Evolutionary conservation across 1,140 invertebrate genomes (phyloP), one percentile per base, ranked within the genome.

Genomic region (Drosophila ananassae): DNA sequence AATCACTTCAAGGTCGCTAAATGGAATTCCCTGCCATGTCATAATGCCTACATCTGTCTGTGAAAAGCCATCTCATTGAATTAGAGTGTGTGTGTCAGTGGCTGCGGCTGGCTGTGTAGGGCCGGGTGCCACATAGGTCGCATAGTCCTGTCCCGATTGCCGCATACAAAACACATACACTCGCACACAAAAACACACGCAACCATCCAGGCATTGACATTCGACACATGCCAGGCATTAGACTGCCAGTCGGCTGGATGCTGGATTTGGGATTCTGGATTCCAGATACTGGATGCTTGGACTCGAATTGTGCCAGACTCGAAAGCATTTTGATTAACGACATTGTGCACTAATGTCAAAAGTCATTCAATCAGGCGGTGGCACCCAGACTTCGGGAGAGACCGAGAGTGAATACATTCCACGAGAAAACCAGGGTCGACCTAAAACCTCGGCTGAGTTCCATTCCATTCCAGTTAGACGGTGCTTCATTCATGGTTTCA

Each of bases 301-400:
- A 54, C 53, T 46, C 0, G 17, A 51, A 54, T 73, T 54, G 72
- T 41, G 30, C 64, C 51, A 58, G 51, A 57, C 55, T 72, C 62
- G 51, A 64, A 72, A 62, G 59, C 79, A 76, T 82, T 87, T 87
- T 89, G 83, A 89, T 87, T 82, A 87, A 87, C 83, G 82, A 89
- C 75, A 89, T 82, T 82, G 55, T 74, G 61, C 75, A 54, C 71
- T 89, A 89, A 87, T 87, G 82, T 89, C 83, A 87, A 89, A 89
- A 87, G 82, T 89, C 83, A 89, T 89, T 87, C 78, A 82, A 89
- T 87, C 83, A 82, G 72, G 75, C 57, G 55, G 47, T 50, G 46
- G 69, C 76, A 53, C 13, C 56, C 52, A 51, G 66, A 46, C 58
- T 44, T 48, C 22, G 12, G 34, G 10, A n/a, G 34, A 3, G 34